phyloP scores from a whole-genome alignment of 2,113 vertebrate genomes.

The Meles meles region DNA sequence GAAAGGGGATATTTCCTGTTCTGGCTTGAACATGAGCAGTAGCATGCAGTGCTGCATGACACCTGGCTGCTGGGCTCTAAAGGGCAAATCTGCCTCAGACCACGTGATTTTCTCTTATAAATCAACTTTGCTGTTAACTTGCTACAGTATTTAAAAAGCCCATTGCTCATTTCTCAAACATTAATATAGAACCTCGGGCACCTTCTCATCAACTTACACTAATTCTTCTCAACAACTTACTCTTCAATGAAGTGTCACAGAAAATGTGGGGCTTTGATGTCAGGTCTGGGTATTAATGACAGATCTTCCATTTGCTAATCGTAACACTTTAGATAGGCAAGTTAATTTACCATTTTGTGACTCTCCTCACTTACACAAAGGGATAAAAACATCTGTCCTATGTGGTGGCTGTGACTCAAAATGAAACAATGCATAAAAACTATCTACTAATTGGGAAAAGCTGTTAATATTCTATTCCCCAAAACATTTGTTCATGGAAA shows the following conservation, averaged over 20 bases:
- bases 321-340: background rate
- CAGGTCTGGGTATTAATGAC: background rate
- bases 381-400: background rate
- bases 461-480: background rate
- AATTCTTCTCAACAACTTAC: background rate
- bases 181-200: background rate
- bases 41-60: background rate
- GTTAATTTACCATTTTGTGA: background rate
- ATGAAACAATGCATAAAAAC: slow-evolving; percentile 22
- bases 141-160: background rate
- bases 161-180: slow-evolving; percentile 1
- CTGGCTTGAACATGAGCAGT: background rate
- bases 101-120: background rate
- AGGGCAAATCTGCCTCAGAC: background rate
- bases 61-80: background rate
- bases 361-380: background rate
- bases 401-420: background rate
- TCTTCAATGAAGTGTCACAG: background rate
- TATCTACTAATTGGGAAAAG: slow-evolving; percentile 34
- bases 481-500: background rate
- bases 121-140: background rate
- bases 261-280: background rate
- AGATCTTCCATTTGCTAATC: background rate
- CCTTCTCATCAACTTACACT: background rate
- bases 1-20: background rate